Conservation (phyloP, 1,140 invertebrate species). For the Aphis craccivora region DNA sequence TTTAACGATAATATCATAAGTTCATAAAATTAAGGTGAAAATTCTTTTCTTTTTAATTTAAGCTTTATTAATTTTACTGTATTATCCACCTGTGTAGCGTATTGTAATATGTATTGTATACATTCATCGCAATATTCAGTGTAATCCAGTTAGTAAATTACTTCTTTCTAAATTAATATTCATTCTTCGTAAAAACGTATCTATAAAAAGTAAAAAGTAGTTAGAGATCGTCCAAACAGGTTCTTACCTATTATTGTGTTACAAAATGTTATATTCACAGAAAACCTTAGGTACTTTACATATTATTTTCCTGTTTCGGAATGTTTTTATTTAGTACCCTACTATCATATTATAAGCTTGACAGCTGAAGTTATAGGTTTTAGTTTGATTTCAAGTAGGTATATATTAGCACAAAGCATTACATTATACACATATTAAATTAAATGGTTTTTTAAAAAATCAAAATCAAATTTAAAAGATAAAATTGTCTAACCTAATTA, state of each 20-base stretch:
- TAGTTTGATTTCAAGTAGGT: not conserved
- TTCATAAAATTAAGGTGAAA: not conserved
- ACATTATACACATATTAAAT: not conserved
- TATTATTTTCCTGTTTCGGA: not conserved
- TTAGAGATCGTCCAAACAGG: constrained; percentile 24
- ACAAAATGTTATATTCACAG: constrained; percentile 5
- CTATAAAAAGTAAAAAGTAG: constrained; percentile 28
- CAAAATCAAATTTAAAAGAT: not conserved
- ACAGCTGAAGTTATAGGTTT: not conserved
- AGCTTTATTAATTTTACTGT: not conserved
- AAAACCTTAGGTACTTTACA: not conserved
- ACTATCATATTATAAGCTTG: not conserved
- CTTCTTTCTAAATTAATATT: not conserved
- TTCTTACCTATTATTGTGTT: constrained; percentile 19
- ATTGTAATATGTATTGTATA: not conserved
- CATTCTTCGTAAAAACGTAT: not conserved
- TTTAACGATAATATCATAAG: not conserved
- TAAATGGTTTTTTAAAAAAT: not conserved
- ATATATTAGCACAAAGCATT: not conserved
- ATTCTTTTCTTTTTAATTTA: not conserved
- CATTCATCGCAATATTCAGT: not conserved
- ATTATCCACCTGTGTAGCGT: not conserved
- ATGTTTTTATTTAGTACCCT: not conserved
- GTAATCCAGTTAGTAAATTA: not conserved
- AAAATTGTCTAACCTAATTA: not conserved